These are phyloP conservation scores for Andrena bicolor DNA, from an alignment of 2,888 invertebrate genomes.

Conservation along the genomic window DNA sequence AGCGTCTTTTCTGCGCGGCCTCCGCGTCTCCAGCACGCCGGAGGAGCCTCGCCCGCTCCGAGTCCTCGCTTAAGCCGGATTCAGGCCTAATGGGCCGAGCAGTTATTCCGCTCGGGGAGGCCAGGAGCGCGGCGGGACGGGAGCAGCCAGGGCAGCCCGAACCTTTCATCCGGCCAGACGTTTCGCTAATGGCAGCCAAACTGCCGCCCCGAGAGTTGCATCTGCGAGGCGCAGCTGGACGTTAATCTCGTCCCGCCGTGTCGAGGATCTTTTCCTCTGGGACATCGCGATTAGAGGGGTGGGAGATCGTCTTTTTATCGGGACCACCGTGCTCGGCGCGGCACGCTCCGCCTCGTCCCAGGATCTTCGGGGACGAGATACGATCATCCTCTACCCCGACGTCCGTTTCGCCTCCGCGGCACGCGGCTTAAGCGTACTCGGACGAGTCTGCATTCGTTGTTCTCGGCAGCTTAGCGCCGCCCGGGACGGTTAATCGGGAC, in stretches of 20 bases:
- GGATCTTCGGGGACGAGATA: conserved; percentile 35
- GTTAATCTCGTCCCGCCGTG: conserved; percentile 48
- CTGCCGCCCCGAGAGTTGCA: conserved; percentile 55
- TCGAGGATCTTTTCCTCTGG: conserved; percentile 8
- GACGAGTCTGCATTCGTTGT: conserved; percentile 24
- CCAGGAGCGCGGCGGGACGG: conserved; percentile 24
- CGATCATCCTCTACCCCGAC: conserved; percentile 1
- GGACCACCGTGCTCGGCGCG: conserved; percentile 53
- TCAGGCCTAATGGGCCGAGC: conserved; percentile 79
- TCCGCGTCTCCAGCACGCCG: not conserved
- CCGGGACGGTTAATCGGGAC: not conserved
- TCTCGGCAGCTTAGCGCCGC: conserved; percentile 2
- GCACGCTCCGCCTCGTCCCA: conserved; percentile 6
- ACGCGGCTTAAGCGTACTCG: conserved; percentile 11
- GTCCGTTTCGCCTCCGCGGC: conserved; percentile 14
- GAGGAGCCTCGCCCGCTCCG: conserved; percentile 30
- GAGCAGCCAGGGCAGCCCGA: conserved; percentile 41
- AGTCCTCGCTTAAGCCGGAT: conserved; percentile 75
- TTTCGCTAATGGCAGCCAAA: conserved; percentile 74
- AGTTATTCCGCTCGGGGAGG: conserved; percentile 68
- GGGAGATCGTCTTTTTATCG: conserved; percentile 32
- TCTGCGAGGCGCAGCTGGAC: conserved; percentile 56
- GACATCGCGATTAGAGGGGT: conserved; percentile 51
- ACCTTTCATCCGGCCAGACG: conserved; percentile 70
- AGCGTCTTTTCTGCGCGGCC: conserved; percentile 19